Base-by-base conservation (phyloP, 2,113 vertebrate species). In the Arothron firmamentum region DNA sequence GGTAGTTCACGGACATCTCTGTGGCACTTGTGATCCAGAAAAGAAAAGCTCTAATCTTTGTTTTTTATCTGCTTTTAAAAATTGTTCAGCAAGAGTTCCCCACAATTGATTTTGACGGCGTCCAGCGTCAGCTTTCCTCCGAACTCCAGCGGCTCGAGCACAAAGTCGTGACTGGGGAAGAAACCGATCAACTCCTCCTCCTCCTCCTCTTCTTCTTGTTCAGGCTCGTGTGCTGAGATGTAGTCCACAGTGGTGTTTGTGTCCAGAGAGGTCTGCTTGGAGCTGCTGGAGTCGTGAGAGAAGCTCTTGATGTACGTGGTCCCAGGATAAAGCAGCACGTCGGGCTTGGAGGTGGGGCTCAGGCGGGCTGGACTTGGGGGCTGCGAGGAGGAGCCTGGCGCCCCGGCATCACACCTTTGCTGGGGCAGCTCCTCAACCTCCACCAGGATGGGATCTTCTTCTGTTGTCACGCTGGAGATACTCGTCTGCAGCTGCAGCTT, bases 251-350 rank as follows among this genome's bases (percentile, higher is more conserved):
- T 88, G 1, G 75, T 71, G 52, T 74, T 78, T 2, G 89, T 90
- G 64, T 74, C 81, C 62, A 72, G 49, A 12, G 88, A 90, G 4
- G 57, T 75, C 17, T 82, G 53, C 6, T 78, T 56, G 4, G 87
- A 89, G 68, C 72, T 80, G 69, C 82, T 82, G 0, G 90, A 91
- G 63, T 90, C 88, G 0, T 88, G 85, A 23, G 90, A 91, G 54
- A 87, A 52, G 74, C 88, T 91, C 79, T 91, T 90, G 46, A 91
- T 78, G 85, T 92, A 91, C 0, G 82, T 63, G 75, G 77, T 83
- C 21, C 31, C 60, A 20, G 79, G 72, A 49, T 75, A 74, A 8
- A 61, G 56, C 13, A 41, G 52, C 2, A 55, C 12, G 58, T 42
- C 16, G 1, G 20, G 43, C 18, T 53, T 50, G 1, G 47, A 59